These are phyloP conservation scores for Cuculus canorus DNA, from an alignment of 2,797 vertebrate species.

Conservation along the genomic window DNA sequence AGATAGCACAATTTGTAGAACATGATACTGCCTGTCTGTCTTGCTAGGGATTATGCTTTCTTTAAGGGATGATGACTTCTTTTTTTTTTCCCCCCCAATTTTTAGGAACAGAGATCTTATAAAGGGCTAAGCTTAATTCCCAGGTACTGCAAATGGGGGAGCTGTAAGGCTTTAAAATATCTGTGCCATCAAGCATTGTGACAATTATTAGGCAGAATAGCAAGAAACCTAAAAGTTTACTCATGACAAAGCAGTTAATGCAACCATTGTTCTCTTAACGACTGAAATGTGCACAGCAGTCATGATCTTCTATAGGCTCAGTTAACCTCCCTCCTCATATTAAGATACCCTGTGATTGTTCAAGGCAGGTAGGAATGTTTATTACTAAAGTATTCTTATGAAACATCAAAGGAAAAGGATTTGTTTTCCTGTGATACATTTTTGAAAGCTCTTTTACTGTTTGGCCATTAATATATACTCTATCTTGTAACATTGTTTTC, in stretches of 20 bases:
- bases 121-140: not conserved
- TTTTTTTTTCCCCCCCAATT: not conserved
- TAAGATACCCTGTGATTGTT: not conserved
- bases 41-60: not conserved
- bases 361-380: not conserved
- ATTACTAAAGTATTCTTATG: not conserved
- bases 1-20: not conserved
- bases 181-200: not conserved
- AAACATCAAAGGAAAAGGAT: not conserved
- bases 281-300: not conserved
- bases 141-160: not conserved
- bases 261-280: not conserved
- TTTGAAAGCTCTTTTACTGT: not conserved
- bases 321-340: not conserved
- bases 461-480: not conserved
- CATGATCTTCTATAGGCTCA: not conserved
- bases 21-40: not conserved
- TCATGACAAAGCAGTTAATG: not conserved
- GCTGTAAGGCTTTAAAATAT: not conserved
- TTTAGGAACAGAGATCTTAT: not conserved
- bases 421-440: not conserved
- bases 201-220: not conserved
- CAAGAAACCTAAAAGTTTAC: not conserved
- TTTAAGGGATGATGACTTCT: not conserved
- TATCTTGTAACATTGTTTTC: not conserved